Evolutionary conservation across 1,140 invertebrate species (phyloP).

Genomic region (Drosophila ambigua): DNA sequence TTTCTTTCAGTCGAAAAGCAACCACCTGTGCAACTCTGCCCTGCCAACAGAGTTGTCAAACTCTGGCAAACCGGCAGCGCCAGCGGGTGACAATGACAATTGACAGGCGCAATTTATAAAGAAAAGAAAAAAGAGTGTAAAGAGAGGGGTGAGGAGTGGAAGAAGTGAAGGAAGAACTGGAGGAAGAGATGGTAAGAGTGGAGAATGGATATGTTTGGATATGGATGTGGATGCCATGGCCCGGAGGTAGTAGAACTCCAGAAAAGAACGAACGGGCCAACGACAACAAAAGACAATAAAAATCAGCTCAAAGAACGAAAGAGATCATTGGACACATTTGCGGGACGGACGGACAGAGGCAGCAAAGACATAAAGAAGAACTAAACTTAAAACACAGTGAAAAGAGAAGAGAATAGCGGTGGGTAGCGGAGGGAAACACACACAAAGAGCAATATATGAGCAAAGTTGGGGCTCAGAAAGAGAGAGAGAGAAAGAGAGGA

Average conservation of each 20-base stretch:
- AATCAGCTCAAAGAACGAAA: conserved; percentile 52
- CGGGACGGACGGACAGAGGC: conserved; percentile 30
- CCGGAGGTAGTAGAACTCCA: conserved; percentile 44
- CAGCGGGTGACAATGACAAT: conserved; percentile 3
- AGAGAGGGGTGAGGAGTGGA: too few relatives aligned
- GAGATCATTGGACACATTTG: conserved; percentile 75
- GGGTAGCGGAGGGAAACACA: conserved; percentile 2
- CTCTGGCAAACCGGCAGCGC: not conserved
- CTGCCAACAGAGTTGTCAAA: conserved; percentile 1
- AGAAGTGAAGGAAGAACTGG: too few relatives aligned
- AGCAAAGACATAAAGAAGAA: conserved; percentile 13
- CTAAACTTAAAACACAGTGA: conserved; percentile 7
- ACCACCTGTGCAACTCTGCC: too few relatives aligned
- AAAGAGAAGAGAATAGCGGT: conserved; percentile 4
- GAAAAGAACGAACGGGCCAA: conserved; percentile 9
- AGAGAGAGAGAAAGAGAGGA: conserved; percentile 1
- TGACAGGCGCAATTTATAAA: conserved; percentile 10
- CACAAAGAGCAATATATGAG: conserved; percentile 41
- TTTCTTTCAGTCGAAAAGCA: too few relatives aligned
- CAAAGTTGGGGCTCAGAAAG: conserved; percentile 22
- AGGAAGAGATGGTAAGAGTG: not conserved
- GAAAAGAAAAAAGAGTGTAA: not conserved
- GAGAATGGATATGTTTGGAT: not conserved
- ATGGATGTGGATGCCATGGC: not conserved
- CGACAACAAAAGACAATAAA: conserved; percentile 54